Conservation (phyloP, 2,888 invertebrate genomes). For the Melipona bicolor region DNA sequence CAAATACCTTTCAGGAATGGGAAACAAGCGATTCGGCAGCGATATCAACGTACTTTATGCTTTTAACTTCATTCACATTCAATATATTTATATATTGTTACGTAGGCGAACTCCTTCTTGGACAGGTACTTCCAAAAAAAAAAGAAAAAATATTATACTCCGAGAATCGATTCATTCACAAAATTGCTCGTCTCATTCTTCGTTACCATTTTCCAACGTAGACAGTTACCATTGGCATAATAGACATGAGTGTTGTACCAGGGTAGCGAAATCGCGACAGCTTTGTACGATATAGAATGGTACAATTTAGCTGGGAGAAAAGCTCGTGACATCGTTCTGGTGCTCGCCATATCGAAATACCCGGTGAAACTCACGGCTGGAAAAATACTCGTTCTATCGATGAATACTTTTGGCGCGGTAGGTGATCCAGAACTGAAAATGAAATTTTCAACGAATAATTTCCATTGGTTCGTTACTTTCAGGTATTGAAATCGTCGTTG, state of each 20-base stretch:
- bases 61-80: slow-evolving; percentile 57
- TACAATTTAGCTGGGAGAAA: slow-evolving; percentile 56
- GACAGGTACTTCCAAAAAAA: slow-evolving; percentile 54
- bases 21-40: slow-evolving; percentile 57
- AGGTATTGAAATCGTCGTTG: slow-evolving; percentile 50
- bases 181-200: background rate
- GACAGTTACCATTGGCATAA: slow-evolving; percentile 5
- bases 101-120: slow-evolving; percentile 71
- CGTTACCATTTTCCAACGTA: background rate
- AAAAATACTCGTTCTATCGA: slow-evolving; percentile 71
- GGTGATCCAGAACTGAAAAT: background rate
- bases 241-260: slow-evolving; percentile 31
- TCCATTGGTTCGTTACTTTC: background rate
- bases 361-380: slow-evolving; percentile 74
- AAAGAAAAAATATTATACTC: too few relatives aligned
- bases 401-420: slow-evolving; percentile 65
- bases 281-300: slow-evolving; percentile 64
- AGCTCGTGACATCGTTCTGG: slow-evolving; percentile 62
- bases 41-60: slow-evolving; percentile 52
- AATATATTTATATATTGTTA: slow-evolving; percentile 68
- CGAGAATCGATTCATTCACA: background rate
- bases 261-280: slow-evolving; percentile 54
- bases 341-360: slow-evolving; percentile 67
- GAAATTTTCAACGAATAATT: background rate
- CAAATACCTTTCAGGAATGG: slow-evolving; percentile 58